Conservation (phyloP, 1,140 invertebrate genomes). For the Pantala flavescens region DNA sequence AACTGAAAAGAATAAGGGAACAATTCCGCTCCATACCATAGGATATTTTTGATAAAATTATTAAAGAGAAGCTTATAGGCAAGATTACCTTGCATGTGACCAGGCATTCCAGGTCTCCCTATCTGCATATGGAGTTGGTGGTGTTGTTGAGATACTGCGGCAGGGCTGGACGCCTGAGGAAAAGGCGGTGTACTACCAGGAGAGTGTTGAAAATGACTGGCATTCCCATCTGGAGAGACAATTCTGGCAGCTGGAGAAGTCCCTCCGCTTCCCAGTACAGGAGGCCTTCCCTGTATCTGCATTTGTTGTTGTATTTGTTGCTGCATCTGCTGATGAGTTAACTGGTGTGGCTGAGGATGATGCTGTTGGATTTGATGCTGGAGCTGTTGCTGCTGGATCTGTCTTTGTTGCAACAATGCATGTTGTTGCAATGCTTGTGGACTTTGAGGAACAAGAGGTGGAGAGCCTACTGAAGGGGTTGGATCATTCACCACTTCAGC, state of each 20-base stretch:
- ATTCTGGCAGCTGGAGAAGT: background rate
- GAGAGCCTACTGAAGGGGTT: background rate
- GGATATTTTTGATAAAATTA: too few species aligned
- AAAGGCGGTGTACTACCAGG: background rate
- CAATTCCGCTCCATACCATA: too few species aligned
- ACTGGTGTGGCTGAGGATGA: conserved; percentile 25
- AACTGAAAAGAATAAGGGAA: too few species aligned
- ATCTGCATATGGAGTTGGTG: background rate
- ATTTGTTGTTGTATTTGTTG: background rate
- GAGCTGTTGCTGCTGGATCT: conserved; percentile 31
- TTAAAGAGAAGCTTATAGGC: too few species aligned
- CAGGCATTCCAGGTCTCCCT: background rate
- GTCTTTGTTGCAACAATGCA: conserved; percentile 18
- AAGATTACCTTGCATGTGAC: background rate
- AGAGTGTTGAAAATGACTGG: background rate
- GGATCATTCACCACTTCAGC: background rate
- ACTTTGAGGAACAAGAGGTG: background rate
- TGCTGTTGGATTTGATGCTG: conserved; percentile 28
- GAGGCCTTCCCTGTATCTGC: background rate
- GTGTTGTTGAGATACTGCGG: background rate
- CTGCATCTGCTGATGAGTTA: background rate
- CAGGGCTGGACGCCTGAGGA: background rate
- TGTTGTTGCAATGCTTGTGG: background rate
- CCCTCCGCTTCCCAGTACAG: background rate
- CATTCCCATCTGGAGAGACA: background rate